Evolutionary conservation across 2,888 invertebrate species (phyloP), one percentile per base, ranked within the genome.

Genomic region (Molorchus minor): DNA sequence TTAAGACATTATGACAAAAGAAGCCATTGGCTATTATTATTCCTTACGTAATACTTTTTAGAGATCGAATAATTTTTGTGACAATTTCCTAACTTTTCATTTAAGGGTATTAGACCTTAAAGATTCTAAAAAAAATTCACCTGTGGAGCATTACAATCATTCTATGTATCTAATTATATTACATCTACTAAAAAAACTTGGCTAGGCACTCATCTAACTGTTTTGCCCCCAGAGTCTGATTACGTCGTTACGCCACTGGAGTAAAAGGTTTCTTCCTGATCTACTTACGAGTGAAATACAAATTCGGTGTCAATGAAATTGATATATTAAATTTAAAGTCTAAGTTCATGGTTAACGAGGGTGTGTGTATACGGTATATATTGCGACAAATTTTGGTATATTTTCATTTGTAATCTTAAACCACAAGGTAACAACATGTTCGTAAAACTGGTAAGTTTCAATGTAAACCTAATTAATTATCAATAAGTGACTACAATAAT

Each of bases 391-490:
- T 75, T 75, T 72, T 69, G 73, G 73, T 71, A 69, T 69, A 73
- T 74, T 70, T 66, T 67, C 72, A 76, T 69, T 33, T 73, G 71
- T 76, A 69, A 73, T 71, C 67, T 73, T 70, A 70, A 74, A 72
- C 74, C 69, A 62, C 70, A 67, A 69, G 70, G 64, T 67, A 69
- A 69, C 77, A 79, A 79, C 75, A 80, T 80, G 80, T 79, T 80
- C 74, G 78, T 78, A 76, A 80, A 80, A 78, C 77, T 80, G 80
- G 80, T 80, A 74, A 79, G 80, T 78, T 52, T 41, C 35, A 29
- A 29, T 16, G 10, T 25, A 30, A 36, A 52, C 40, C 30, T 19
- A 17, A 49, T 47, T 49, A 49, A 16, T 40, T 52, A 17, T 19
- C 41, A 52, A 41, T 41, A 49, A 52, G 52, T 52, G 52, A 19